Evolutionary conservation across 2,113 vertebrate species (phyloP).

Genomic region (Polyodon spathula): DNA sequence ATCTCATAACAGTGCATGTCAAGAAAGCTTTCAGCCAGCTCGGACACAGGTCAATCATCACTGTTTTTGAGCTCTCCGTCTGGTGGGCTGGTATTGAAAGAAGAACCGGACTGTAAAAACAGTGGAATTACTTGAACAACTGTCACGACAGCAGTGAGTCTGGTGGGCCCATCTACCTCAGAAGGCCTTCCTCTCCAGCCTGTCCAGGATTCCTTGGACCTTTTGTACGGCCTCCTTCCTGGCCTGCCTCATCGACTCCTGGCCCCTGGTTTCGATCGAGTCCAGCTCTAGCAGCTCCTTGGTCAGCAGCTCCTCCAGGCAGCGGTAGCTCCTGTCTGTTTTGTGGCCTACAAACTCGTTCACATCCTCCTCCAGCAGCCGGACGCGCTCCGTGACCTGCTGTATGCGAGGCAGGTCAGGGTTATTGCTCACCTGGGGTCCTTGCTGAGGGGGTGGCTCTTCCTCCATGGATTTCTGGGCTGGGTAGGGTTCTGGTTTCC

Average conservation of each 20-base stretch:
- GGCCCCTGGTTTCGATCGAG: conserved; percentile 88
- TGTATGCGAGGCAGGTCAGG: conserved; percentile 74
- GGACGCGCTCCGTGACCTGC: conserved; percentile 65
- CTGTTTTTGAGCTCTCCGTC: no score
- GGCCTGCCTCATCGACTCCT: conserved; percentile 75
- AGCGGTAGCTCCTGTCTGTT: conserved; percentile 83
- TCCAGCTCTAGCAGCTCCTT: conserved; percentile 92
- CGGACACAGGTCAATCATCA: no score
- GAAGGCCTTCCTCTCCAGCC: conserved; percentile 85
- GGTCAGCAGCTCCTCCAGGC: conserved; percentile 90
- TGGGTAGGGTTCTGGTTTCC: conserved; percentile 29
- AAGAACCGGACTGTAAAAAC: background rate
- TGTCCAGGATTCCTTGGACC: conserved; percentile 87
- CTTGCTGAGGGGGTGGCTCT: conserved; percentile 24
- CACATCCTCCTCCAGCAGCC: conserved; percentile 81
- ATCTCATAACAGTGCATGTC: no score
- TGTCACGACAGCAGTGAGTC: conserved; percentile 8
- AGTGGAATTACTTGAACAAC: background rate
- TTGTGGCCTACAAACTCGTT: conserved; percentile 89
- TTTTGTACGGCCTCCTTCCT: conserved; percentile 87
- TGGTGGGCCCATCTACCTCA: conserved; percentile 37
- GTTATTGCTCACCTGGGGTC: conserved; percentile 36
- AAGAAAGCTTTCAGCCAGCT: no score
- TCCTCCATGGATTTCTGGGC: conserved; percentile 13
- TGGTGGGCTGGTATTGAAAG: background rate